Base-by-base conservation (phyloP, 2,888 invertebrate species). In the Prosapia bicincta region DNA sequence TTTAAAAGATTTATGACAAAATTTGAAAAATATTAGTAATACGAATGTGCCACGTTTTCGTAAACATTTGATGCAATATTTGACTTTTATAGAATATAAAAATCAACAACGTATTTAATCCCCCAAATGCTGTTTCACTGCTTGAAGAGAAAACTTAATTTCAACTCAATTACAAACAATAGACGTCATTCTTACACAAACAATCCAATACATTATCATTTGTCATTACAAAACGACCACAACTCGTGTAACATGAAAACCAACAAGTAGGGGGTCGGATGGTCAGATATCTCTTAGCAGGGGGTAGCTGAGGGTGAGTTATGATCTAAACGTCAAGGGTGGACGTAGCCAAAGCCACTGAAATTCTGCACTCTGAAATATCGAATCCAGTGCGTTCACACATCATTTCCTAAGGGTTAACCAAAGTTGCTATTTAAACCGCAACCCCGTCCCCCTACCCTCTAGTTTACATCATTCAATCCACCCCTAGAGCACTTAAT, bases 361-460 rank as follows among this genome's bases (percentile, higher is more conserved):
- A 38, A 13, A 7, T 13, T 38, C 38, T 10, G 10, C 10, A 38
- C 13, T 6, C 13, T 38, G 38, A 38, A 38, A 38, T 38, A 38
- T 38, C 38, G 38, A 13, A 38, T 38, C 38, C 38, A 13, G 9
- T 38, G 38, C 38, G 71, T 76, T 76, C 68, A 76, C 76, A 76
- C 71, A 69, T 76, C 76, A 72, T 76, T 76, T 71, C 72, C 76
- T 71, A 32, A 54, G 72, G 76, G 76, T 76, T 75, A 76, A 72
- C 76, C 76, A 43, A 13, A 68, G 68, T 26, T 43, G 68, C 76
- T 76, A 76, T 76, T 76, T 76, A 76, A 69, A 68, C 75, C 54
- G 66, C 72, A 72, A 72, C 72, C n/a, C 66, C 75, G 68, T 71
- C 28, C 43, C 69, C n/a, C 30, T 9, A 30, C 30, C 30, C 10